Evolutionary conservation across 2,113 vertebrate genomes (phyloP).

Genomic region (Anolis carolinensis): DNA sequence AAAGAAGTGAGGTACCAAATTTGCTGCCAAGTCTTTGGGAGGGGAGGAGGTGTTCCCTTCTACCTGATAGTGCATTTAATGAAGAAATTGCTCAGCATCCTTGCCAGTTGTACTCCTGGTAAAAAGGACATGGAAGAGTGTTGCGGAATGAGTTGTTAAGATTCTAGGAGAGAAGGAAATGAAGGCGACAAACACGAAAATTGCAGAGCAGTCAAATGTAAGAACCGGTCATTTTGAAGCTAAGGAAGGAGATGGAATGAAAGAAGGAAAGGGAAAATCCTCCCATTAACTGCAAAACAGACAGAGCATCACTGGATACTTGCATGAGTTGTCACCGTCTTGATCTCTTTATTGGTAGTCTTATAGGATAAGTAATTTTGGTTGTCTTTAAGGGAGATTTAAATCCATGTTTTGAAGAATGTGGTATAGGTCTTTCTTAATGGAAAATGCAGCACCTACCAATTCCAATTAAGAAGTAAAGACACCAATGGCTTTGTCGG

Average conservation of each 20-base stretch:
- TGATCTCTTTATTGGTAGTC: not conserved
- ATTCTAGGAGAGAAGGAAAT: not conserved
- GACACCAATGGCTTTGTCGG: too few relatives aligned
- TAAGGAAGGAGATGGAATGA: fast-evolving
- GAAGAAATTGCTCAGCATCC: slow-evolving; percentile 13
- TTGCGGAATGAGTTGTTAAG: not conserved
- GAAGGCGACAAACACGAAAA: fast-evolving
- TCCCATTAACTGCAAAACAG: not conserved
- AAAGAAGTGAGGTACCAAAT: slow-evolving; percentile 68
- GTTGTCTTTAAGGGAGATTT: not conserved
- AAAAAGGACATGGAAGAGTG: not conserved
- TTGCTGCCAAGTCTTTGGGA: slow-evolving; percentile 9
- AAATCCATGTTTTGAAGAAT: too few relatives aligned
- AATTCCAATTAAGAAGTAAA: too few relatives aligned
- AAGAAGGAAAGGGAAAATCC: not conserved
- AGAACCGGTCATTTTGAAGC: slow-evolving; percentile 15
- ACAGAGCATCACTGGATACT: not conserved
- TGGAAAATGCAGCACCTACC: too few relatives aligned
- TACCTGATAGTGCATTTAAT: slow-evolving; percentile 6
- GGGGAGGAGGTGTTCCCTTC: slow-evolving; percentile 14
- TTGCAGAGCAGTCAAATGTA: not conserved
- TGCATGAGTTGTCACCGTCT: not conserved
- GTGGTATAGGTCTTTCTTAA: not conserved
- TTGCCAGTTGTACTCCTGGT: slow-evolving; percentile 23
- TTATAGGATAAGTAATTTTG: not conserved